Conservation (phyloP, 2,797 vertebrate genomes). For the Brachyalestes nurse region DNA sequence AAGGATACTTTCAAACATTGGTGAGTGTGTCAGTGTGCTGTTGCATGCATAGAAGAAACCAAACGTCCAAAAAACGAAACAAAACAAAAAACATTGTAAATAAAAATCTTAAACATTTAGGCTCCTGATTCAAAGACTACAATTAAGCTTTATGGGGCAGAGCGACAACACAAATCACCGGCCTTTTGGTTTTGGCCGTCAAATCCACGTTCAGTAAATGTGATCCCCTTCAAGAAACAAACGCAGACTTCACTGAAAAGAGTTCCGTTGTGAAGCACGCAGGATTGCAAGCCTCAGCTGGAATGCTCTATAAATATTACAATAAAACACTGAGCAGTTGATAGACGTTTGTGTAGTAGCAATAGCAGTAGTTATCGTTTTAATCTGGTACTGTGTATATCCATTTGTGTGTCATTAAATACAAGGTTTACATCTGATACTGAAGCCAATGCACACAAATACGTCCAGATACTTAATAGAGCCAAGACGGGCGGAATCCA, state of each 20-base stretch:
- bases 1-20: conserved; percentile 41
- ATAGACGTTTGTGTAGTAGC: conserved; percentile 50
- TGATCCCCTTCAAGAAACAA: conserved; percentile 8
- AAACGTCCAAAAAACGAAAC: not conserved
- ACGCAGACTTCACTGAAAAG: conserved; percentile 18
- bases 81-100: not conserved
- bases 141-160: conserved; percentile 15
- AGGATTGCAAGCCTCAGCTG: conserved; percentile 60
- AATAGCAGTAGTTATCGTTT: conserved; percentile 40
- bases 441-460: conserved; percentile 12
- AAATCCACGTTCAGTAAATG: not conserved
- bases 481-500: conserved; percentile 25
- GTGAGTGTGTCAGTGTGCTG: conserved; percentile 30
- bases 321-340: conserved; percentile 60
- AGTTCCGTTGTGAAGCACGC: conserved; percentile 26
- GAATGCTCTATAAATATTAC: conserved; percentile 55
- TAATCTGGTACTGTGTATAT: conserved; percentile 6
- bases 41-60: conserved; percentile 18
- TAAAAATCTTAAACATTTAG: conserved; percentile 32
- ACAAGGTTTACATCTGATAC: conserved; percentile 31
- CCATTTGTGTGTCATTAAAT: conserved; percentile 31
- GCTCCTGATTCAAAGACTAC: not conserved
- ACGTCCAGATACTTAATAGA: conserved; percentile 27
- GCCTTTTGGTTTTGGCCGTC: not conserved
- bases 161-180: not conserved